Percentiles rank a stretch among this genome's conserved stretches.
phyloP scores from a whole-genome alignment of 2,888 invertebrate species.

The Caenorhabditis imperialis region DNA sequence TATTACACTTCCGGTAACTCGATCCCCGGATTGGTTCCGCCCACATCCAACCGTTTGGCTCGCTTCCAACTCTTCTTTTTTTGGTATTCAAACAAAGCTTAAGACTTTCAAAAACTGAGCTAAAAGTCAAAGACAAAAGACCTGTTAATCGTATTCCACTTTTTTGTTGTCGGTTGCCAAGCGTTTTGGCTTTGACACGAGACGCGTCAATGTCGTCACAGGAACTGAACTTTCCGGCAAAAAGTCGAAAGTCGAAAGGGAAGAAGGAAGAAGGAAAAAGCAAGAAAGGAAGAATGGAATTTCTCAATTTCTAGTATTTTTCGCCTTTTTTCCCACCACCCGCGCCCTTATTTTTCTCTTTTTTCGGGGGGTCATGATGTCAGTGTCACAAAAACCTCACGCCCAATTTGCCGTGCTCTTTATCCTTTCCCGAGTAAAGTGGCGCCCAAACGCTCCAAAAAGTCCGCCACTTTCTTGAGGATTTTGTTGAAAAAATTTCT shows the following conservation, averaged over 20 bases:
- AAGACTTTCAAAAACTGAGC: background rate
- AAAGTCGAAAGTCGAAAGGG: background rate
- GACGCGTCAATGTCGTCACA: slow-evolving; percentile 45
- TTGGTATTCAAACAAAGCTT: background rate
- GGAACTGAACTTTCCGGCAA: slow-evolving; percentile 26
- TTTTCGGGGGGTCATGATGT: slow-evolving; percentile 28
- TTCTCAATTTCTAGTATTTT: slow-evolving; percentile 44
- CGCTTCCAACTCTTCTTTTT: background rate
- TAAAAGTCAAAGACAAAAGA: no score
- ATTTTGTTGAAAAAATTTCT: slow-evolving; percentile 19
- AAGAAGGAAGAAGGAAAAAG: background rate
- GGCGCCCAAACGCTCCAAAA: slow-evolving; percentile 7
- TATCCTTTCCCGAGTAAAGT: slow-evolving; percentile 46
- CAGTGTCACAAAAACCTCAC: slow-evolving; percentile 50
- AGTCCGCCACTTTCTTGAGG: slow-evolving; percentile 27
- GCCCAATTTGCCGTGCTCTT: slow-evolving; percentile 39
- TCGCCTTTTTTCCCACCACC: slow-evolving; percentile 22
- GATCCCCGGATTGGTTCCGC: background rate
- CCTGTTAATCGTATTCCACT: no score
- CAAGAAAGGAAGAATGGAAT: slow-evolving; percentile 15
- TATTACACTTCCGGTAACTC: no score
- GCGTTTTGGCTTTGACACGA: slow-evolving; percentile 33
- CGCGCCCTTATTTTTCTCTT: slow-evolving; percentile 18
- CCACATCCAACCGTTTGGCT: background rate
- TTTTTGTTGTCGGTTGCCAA: slow-evolving; percentile 34